Percentiles rank a stretch among this genome's conserved stretches.
Conservation (phyloP, 2,113 vertebrate species). For the Rutilus rutilus region DNA sequence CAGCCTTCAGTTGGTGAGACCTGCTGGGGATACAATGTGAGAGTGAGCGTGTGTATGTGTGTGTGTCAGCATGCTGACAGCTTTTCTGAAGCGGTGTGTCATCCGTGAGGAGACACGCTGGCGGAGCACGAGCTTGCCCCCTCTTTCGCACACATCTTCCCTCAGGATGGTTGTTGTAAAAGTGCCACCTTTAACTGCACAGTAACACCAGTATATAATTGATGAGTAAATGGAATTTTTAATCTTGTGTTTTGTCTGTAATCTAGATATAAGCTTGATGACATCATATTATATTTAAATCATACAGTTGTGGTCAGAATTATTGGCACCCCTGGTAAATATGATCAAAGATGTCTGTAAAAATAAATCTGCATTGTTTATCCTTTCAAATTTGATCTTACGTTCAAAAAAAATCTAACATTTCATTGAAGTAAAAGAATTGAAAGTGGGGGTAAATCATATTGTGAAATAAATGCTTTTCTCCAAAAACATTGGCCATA, state of each 20-base stretch:
- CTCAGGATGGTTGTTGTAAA: constrained; percentile 20
- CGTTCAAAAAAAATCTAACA: too few species aligned
- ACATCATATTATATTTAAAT: background rate
- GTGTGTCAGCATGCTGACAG: constrained; percentile 34
- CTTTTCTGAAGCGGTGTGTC: constrained; percentile 33
- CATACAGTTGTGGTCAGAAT: too few species aligned
- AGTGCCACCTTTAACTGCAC: constrained; percentile 17
- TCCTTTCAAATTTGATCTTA: too few species aligned
- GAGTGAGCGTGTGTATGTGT: background rate
- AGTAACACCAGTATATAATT: constrained; percentile 6
- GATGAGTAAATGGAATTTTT: background rate
- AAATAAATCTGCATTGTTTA: too few species aligned
- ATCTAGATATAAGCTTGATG: background rate
- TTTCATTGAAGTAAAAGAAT: too few species aligned
- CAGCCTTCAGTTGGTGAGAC: constrained; percentile 41
- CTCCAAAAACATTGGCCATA: too few species aligned
- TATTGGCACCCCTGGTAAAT: too few species aligned
- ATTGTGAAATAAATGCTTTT: too few species aligned
- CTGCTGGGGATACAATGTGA: constrained; percentile 25
- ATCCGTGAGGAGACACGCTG: constrained; percentile 31
- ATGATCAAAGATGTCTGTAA: too few species aligned
- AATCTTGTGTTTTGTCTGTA: background rate
- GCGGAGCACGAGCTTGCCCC: constrained; percentile 10
- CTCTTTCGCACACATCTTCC: background rate
- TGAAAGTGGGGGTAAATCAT: too few species aligned